Evolutionary conservation across 2,113 vertebrate species (phyloP).

Genomic region (Odontophorus gujanensis): DNA sequence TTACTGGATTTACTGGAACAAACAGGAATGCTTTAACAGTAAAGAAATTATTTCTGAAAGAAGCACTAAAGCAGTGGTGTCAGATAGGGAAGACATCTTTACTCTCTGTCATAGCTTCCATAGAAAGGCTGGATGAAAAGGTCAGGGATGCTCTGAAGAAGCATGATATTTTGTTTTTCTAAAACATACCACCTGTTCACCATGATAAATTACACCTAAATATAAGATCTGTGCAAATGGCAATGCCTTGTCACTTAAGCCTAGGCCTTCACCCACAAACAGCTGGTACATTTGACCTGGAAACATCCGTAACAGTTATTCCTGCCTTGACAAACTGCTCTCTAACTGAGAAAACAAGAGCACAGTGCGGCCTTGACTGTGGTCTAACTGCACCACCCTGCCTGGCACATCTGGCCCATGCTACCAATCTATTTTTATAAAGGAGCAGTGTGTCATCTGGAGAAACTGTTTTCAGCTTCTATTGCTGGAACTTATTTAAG

Average conservation of each 20-base stretch:
- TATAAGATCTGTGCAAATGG: not conserved
- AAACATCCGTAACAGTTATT: not conserved
- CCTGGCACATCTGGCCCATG: not conserved
- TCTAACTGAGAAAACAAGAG: not conserved
- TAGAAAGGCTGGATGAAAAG: not conserved
- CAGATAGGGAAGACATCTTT: not conserved
- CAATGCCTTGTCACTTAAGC: not conserved
- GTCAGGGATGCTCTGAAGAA: not conserved
- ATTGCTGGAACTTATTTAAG: not conserved
- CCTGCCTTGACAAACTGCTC: not conserved
- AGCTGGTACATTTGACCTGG: not conserved
- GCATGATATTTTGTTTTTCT: not conserved
- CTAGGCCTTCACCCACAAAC: not conserved
- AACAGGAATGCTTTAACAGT: not conserved
- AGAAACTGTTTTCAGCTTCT: not conserved
- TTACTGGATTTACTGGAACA: conserved; percentile 33
- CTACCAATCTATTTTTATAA: not conserved
- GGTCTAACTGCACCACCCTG: not conserved
- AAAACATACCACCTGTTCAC: not conserved
- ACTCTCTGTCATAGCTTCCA: not conserved
- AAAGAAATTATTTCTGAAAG: conserved; percentile 4
- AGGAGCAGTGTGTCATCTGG: not conserved
- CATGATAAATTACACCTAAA: not conserved
- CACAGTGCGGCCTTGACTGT: not conserved
- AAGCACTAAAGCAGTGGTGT: not conserved